Evolutionary conservation across 2,797 vertebrate genomes (phyloP).

Genomic region (Pteronotus mesoamericanus): DNA sequence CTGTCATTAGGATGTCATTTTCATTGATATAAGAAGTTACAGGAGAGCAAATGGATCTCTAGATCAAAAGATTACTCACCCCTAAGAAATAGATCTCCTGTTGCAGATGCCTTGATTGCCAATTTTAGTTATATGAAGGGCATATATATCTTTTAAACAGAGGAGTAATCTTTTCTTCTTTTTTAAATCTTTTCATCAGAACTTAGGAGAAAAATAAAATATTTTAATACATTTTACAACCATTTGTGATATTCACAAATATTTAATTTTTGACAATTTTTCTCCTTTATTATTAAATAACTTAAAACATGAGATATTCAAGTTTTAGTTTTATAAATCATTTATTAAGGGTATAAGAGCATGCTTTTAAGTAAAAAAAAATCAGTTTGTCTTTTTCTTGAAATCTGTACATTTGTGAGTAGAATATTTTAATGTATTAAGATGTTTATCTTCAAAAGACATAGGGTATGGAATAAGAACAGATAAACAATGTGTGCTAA

Average conservation of each 20-base stretch:
- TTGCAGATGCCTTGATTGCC: not conserved
- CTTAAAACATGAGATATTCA: not conserved
- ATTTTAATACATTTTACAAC: not conserved
- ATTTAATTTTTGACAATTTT: not conserved
- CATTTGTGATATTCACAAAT: not conserved
- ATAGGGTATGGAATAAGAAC: not conserved
- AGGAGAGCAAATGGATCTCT: slow-evolving; percentile 20
- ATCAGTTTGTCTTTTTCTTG: not conserved
- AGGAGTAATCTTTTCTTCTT: not conserved
- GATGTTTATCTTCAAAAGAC: not conserved
- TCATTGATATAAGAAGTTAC: slow-evolving; percentile 30
- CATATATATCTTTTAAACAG: not conserved
- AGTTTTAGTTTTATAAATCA: slow-evolving; percentile 25
- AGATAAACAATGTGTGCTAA: not conserved
- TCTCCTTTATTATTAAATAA: not conserved
- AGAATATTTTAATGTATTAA: not conserved
- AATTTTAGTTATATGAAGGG: not conserved
- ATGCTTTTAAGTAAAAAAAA: not conserved
- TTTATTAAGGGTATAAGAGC: not conserved
- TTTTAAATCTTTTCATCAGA: not conserved
- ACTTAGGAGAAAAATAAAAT: slow-evolving; percentile 13
- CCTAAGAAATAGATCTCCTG: slow-evolving; percentile 16
- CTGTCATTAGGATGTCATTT: slow-evolving; percentile 59
- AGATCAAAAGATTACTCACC: slow-evolving; percentile 14
- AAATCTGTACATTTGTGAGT: not conserved